Base-by-base conservation (phyloP, 2,113 vertebrate genomes). In the Hirundichthys speculiger region DNA sequence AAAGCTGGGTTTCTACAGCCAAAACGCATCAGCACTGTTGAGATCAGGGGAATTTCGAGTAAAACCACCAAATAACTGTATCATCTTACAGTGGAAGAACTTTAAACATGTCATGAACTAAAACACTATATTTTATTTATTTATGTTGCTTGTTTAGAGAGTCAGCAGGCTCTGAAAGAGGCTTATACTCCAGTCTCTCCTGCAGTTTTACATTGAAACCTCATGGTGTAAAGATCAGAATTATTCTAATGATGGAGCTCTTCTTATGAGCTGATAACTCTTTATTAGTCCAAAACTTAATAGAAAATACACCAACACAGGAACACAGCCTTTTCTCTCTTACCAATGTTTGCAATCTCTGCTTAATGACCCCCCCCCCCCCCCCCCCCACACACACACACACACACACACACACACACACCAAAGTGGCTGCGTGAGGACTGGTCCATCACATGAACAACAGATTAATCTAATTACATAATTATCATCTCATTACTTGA, bases 401-500 rank as follows among this genome's bases (percentile, higher is more conserved):
- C n/a, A n/a, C n/a, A n/a, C n/a, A n/a, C n/a, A n/a, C n/a, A n/a
- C n/a, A n/a, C n/a, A n/a, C n/a, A 38, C 52, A 59, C 59, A 68
- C 40, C 16, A 24, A 41, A 67, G 24, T 38, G 63, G 47, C 50
- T 66, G 40, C 40, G 61, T 4, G 18, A 62, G 21, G 53, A 75
- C 67, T 1, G 39, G 48, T 52, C 48, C 47, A 27, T 67, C 46
- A 69, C 80, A 88, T 74, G 43, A 74, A 60, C 71, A 77, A 71
- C 88, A 89, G 75, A 90, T 88, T 76, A 68, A 69, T 47, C 56
- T 24, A 74, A 82, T 89, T 70, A 79, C 48, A 77, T 84, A 11
- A 87, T 85, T 89, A 83, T 66, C 87, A 73, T 84, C 77, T 77
- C 63, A 56, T 81, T 85, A 56, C 42, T 49, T 68, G 40, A 50